Percentiles rank a stretch among this genome's conserved stretches.
These are phyloP conservation scores for Mystacornis crossleyi DNA, from an alignment of 2,113 vertebrate genomes.

Conservation along the genomic window DNA sequence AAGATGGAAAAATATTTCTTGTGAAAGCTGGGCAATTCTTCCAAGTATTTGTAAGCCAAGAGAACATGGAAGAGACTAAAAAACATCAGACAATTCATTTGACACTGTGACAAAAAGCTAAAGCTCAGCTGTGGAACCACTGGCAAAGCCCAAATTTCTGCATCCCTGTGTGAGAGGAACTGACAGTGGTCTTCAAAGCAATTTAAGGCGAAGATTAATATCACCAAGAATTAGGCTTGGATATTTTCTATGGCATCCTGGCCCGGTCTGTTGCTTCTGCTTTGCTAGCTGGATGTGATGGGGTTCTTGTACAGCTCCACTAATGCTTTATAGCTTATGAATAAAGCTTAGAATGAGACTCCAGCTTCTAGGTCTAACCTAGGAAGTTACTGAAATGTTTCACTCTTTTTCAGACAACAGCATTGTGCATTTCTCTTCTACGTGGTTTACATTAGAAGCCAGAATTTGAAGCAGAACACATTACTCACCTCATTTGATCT, in stretches of 20 bases:
- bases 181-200: background rate
- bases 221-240: background rate
- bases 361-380: background rate
- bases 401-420: background rate
- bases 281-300: background rate
- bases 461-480: background rate
- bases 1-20: background rate
- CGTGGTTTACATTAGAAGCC: background rate
- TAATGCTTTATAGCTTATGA: background rate
- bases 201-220: background rate
- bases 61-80: background rate
- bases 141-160: background rate
- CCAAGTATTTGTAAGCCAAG: background rate
- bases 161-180: background rate
- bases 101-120: background rate
- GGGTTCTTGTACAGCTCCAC: background rate
- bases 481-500: constrained; percentile 93
- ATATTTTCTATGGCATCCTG: background rate
- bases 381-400: background rate
- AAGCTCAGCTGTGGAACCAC: background rate
- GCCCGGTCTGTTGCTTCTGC: background rate
- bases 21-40: background rate
- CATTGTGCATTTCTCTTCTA: background rate
- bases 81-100: background rate
- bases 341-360: background rate